These are phyloP conservation scores for Aleiodes alternator DNA, from an alignment of 2,888 invertebrate genomes.

Conservation along the genomic window DNA sequence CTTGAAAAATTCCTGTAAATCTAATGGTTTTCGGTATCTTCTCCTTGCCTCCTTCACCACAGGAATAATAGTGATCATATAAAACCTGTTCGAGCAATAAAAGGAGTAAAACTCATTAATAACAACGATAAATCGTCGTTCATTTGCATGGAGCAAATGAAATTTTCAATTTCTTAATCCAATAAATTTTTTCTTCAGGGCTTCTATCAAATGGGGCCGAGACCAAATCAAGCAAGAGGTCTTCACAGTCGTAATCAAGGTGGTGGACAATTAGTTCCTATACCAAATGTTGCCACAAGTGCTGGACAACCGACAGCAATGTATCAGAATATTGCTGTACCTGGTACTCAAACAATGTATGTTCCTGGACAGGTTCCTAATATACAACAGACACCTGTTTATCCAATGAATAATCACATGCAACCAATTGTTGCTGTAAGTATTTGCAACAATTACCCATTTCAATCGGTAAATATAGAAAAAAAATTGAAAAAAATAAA, in stretches of 20 bases:
- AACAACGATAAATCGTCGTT: too few species aligned
- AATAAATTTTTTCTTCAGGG: slow-evolving; percentile 50
- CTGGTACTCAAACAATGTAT: slow-evolving; percentile 63
- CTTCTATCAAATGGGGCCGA: slow-evolving; percentile 64
- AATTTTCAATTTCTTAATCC: neutral
- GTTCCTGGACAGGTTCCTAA: slow-evolving; percentile 65
- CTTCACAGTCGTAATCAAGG: slow-evolving; percentile 69
- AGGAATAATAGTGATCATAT: too few species aligned
- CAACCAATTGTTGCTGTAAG: slow-evolving; percentile 62
- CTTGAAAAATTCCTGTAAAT: too few species aligned
- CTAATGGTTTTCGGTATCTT: too few species aligned
- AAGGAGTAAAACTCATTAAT: too few species aligned
- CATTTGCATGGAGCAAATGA: too few species aligned
- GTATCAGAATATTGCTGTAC: slow-evolving; percentile 63
- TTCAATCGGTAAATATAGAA: neutral
- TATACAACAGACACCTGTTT: slow-evolving; percentile 66
- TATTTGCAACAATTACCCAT: neutral
- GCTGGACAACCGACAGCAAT: slow-evolving; percentile 67
- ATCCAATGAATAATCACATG: slow-evolving; percentile 64
- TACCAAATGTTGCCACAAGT: slow-evolving; percentile 65
- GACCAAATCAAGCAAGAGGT: slow-evolving; percentile 67
- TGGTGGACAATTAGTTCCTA: slow-evolving; percentile 66
- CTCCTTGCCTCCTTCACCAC: too few species aligned
- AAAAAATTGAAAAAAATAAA: neutral
- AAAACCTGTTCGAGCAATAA: too few species aligned